Evolutionary conservation across 2,888 invertebrate genomes (phyloP).

Genomic region (Pachliopta kotzebuea): DNA sequence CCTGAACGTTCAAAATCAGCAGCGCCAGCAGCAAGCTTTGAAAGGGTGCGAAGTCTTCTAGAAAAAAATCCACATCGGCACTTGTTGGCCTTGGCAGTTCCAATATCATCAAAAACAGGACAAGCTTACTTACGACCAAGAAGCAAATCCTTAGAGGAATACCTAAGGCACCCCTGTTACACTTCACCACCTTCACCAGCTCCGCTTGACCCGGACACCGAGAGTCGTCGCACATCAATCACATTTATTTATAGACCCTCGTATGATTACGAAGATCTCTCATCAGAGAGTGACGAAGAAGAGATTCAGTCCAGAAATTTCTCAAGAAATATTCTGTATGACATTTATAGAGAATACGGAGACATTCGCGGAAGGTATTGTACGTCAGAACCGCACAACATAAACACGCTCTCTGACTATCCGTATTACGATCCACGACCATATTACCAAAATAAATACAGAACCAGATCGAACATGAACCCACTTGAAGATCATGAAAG

Average conservation of each 20-base stretch:
- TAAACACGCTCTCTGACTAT: constrained; percentile 1
- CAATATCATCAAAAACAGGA: constrained; percentile 3
- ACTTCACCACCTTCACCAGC: constrained; percentile 24
- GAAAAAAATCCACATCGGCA: constrained; percentile 3
- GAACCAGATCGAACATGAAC: constrained; percentile 35
- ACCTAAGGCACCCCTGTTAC: background rate
- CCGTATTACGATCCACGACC: background rate
- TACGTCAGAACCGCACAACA: constrained; percentile 12
- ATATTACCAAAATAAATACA: background rate
- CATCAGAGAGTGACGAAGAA: constrained; percentile 8
- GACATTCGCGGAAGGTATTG: background rate
- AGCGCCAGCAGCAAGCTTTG: background rate
- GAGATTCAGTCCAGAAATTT: background rate
- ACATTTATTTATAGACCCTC: background rate
- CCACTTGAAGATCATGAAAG: constrained; percentile 87
- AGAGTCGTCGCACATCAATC: constrained; percentile 10
- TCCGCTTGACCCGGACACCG: constrained; percentile 3
- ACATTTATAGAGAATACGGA: background rate
- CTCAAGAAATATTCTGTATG: background rate
- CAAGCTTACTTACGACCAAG: constrained; percentile 4
- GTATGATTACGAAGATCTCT: constrained; percentile 11
- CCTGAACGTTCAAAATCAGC: background rate
- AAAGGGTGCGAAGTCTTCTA: background rate
- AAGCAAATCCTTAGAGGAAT: constrained; percentile 14
- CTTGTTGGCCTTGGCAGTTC: constrained; percentile 7